These are phyloP conservation scores for Austrolebias charrua DNA, from an alignment of 2,797 vertebrate species.

Conservation along the genomic window DNA sequence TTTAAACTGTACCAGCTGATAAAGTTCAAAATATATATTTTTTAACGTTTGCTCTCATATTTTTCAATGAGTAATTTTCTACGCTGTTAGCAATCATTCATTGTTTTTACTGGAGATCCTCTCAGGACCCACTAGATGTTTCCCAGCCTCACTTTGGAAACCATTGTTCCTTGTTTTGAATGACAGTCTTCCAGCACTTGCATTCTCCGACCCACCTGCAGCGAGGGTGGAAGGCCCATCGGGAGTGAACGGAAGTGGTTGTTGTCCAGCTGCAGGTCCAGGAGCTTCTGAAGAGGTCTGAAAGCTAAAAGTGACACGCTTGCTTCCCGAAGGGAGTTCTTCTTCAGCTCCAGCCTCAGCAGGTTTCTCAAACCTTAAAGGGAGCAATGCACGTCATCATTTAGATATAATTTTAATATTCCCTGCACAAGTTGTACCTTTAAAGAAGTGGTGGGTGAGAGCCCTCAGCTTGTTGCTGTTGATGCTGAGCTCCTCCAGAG, in stretches of 20 bases:
- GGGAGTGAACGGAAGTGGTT: constrained; percentile 80
- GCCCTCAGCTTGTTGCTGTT: constrained; percentile 75
- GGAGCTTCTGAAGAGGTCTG: constrained; percentile 71
- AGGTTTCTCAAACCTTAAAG: constrained; percentile 76
- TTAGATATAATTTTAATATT: background rate
- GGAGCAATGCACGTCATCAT: background rate
- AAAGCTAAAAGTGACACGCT: constrained; percentile 75
- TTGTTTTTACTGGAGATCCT: no score
- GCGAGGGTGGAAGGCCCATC: constrained; percentile 73
- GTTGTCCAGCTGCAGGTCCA: constrained; percentile 71
- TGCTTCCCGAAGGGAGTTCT: constrained; percentile 76
- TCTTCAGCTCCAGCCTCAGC: constrained; percentile 76
- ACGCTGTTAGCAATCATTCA: no score
- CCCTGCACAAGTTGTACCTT: constrained; percentile 55
- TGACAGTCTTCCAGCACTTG: no score
- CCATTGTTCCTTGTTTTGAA: no score
- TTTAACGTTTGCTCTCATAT: no score
- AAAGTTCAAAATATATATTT: no score
- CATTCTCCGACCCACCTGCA: constrained; percentile 72
- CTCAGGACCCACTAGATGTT: no score
- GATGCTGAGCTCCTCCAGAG: constrained; percentile 81
- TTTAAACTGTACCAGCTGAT: no score
- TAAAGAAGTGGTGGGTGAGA: constrained; percentile 69
- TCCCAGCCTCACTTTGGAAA: no score
- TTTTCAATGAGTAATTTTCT: no score